A percentile compares a stretch with the other conserved stretches of the same genome.
Conservation (phyloP, 2,888 invertebrate genomes). For the Hirtodrosophila confusa region DNA sequence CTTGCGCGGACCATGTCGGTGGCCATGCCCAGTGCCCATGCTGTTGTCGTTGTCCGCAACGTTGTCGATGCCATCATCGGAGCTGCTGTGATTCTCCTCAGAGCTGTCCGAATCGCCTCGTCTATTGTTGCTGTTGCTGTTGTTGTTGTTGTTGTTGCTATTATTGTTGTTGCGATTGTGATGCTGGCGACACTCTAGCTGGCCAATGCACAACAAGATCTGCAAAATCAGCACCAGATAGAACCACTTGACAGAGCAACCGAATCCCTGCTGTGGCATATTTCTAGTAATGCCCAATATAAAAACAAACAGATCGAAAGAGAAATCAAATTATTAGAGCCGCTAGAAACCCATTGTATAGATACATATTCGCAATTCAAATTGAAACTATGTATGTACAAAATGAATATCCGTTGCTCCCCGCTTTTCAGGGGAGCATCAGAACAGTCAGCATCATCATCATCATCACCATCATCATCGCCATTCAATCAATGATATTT, state of each 20-base stretch:
- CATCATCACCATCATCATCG: neutral
- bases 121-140: slow-evolving; percentile 47
- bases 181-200: slow-evolving; percentile 72
- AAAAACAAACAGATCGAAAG: slow-evolving; percentile 11
- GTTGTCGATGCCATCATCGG: slow-evolving; percentile 52
- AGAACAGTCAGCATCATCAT: neutral
- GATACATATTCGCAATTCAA: neutral
- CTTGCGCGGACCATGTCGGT: slow-evolving; percentile 53
- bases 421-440: neutral
- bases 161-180: slow-evolving; percentile 58
- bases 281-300: slow-evolving; percentile 40
- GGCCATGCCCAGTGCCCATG: slow-evolving; percentile 38
- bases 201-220: slow-evolving; percentile 61
- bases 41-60: slow-evolving; percentile 52
- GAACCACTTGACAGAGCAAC: slow-evolving; percentile 72
- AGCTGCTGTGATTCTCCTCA: slow-evolving; percentile 57
- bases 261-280: slow-evolving; percentile 66
- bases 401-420: neutral
- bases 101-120: slow-evolving; percentile 62
- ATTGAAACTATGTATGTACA: neutral
- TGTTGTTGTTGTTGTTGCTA: slow-evolving; percentile 45
- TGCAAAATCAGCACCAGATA: slow-evolving; percentile 72
- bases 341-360: neutral
- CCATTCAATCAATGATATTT: slow-evolving; percentile 29
- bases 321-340: slow-evolving; percentile 26